Percentiles rank a stretch among this genome's conserved stretches.
phyloP scores from a whole-genome alignment of 2,888 invertebrate species.

The Oxytorus armatus region DNA sequence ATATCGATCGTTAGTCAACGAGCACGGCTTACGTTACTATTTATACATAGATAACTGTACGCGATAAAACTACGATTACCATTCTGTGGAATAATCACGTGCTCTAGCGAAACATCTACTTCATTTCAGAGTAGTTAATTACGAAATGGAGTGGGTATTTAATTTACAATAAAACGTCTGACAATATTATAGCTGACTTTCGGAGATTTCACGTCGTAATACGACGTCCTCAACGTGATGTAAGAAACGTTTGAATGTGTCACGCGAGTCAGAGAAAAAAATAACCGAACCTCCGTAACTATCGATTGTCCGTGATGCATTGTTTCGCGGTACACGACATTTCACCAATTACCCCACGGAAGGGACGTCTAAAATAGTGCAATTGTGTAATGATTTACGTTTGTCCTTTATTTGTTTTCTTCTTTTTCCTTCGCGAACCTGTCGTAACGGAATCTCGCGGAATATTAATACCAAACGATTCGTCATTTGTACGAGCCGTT shows the following conservation, averaged over 20 bases:
- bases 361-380: conserved; percentile 8
- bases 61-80: conserved; percentile 45
- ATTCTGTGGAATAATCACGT: neutral
- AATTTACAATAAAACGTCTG: too few relatives aligned
- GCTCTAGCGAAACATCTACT: too few relatives aligned
- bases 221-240: too few relatives aligned
- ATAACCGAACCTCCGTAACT: neutral
- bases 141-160: conserved; percentile 19
- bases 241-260: too few relatives aligned
- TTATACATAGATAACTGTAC: conserved; percentile 5
- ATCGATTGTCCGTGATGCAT: conserved; percentile 8
- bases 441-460: conserved; percentile 29
- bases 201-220: too few relatives aligned
- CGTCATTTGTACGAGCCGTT: conserved; percentile 18
- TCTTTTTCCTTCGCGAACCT: neutral
- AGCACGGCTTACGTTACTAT: neutral
- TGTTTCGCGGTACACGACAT: conserved; percentile 5
- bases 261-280: too few relatives aligned
- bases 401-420: neutral
- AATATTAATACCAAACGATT: conserved; percentile 56
- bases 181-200: too few relatives aligned
- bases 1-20: conserved; percentile 16
- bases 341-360: conserved; percentile 21
- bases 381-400: conserved; percentile 10
- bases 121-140: neutral